These are phyloP conservation scores for Pachyuromys duprasi DNA, from an alignment of 2,797 vertebrate species.

Conservation along the genomic window DNA sequence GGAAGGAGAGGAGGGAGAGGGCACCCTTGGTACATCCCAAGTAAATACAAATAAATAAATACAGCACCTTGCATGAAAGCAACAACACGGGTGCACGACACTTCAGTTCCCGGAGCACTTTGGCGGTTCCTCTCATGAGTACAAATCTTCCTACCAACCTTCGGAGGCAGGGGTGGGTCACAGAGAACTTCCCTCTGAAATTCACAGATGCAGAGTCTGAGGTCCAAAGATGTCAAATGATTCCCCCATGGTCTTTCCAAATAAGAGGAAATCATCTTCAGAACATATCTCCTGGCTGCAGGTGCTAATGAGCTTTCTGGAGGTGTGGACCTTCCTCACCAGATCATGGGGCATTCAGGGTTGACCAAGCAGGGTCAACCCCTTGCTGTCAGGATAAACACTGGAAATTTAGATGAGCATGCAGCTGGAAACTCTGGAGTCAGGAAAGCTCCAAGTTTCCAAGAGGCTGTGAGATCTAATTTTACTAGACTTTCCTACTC, in stretches of 20 bases:
- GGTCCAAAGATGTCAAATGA: background rate
- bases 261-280: background rate
- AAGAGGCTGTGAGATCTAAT: background rate
- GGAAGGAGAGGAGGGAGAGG: no score
- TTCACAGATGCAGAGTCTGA: background rate
- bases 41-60: no score
- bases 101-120: background rate
- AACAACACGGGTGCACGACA: background rate
- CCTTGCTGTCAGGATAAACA: background rate
- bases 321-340: background rate
- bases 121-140: no score
- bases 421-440: background rate
- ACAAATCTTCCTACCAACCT: background rate
- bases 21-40: no score
- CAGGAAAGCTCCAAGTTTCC: background rate
- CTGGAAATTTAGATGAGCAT: slow-evolving; percentile 12
- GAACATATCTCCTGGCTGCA: background rate
- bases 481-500: background rate
- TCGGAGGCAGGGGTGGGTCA: background rate
- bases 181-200: background rate
- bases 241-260: background rate
- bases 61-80: background rate
- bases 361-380: background rate
- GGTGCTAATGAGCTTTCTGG: background rate
- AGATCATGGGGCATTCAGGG: background rate